Conservation (phyloP, 2,888 invertebrate genomes). For the Amphipyra berbera region DNA sequence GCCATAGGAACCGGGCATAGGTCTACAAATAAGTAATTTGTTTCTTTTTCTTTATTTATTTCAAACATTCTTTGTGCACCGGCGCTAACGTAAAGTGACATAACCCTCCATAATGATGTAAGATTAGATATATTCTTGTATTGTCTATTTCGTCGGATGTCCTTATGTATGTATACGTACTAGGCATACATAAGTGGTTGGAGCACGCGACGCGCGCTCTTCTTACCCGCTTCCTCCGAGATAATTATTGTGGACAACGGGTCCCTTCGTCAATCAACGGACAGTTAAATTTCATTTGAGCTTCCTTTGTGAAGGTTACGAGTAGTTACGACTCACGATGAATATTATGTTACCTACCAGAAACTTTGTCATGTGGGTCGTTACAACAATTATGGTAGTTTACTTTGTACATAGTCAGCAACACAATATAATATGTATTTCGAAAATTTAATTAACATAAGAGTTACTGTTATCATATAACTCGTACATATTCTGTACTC, state of each 20-base stretch:
- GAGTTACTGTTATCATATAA: too few species aligned
- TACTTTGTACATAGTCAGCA: conserved; percentile 1
- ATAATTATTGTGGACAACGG: conserved; percentile 84
- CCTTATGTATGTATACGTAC: conserved; percentile 28
- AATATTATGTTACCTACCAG: conserved; percentile 70
- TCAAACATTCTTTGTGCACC: neutral
- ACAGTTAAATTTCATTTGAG: conserved; percentile 84
- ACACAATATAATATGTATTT: neutral
- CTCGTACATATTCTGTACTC: too few species aligned
- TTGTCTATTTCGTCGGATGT: conserved; percentile 49
- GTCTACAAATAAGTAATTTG: too few species aligned
- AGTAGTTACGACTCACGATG: conserved; percentile 54
- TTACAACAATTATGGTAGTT: conserved; percentile 23
- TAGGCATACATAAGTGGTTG: conserved; percentile 40
- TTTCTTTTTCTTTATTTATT: neutral
- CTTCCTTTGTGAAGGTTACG: conserved; percentile 78
- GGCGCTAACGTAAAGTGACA: conserved; percentile 24
- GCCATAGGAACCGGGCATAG: too few species aligned
- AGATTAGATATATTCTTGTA: conserved; percentile 48
- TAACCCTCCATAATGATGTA: conserved; percentile 2
- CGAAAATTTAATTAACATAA: too few species aligned
- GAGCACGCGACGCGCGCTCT: conserved; percentile 56
- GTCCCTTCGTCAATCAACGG: conserved; percentile 85
- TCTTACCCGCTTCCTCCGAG: conserved; percentile 80
- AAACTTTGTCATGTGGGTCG: conserved; percentile 45